Evolutionary conservation across 2,113 vertebrate species (phyloP).

Genomic region (Istiophorus platypterus): DNA sequence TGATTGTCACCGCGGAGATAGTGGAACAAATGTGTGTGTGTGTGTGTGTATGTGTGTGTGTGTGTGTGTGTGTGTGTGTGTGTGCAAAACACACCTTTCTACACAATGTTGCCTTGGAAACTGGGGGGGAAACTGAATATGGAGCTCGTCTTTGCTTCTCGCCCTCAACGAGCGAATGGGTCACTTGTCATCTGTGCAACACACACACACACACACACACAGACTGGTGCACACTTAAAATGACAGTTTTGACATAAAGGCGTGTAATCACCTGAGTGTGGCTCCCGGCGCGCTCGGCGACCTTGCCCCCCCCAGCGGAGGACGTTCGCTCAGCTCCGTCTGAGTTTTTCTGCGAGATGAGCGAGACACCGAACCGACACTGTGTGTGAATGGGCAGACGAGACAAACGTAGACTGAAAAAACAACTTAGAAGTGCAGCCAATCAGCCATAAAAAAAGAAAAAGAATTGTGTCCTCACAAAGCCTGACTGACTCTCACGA

Average conservation of each 20-base stretch:
- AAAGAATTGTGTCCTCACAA: neutral
- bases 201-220: slow-evolving; percentile 20
- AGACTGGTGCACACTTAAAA: neutral
- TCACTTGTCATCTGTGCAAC: slow-evolving; percentile 32
- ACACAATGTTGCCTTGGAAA: slow-evolving; percentile 63
- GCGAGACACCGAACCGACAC: no score
- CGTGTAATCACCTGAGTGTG: neutral
- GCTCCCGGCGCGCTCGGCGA: neutral
- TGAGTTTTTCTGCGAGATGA: neutral
- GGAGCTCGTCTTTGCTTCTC: neutral
- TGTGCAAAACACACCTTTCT: slow-evolving; percentile 21
- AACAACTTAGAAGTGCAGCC: no score
- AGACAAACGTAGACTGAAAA: no score
- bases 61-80: slow-evolving; percentile 17
- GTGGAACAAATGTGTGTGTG: neutral
- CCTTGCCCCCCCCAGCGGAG: neutral
- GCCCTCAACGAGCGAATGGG: slow-evolving; percentile 29
- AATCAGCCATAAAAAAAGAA: no score
- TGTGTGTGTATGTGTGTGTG: slow-evolving; percentile 1
- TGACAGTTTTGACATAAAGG: neutral
- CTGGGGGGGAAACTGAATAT: slow-evolving; percentile 28
- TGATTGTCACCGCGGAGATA: no score
- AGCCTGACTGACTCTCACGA: neutral
- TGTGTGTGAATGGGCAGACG: no score
- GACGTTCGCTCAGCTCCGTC: slow-evolving; percentile 4